Evolutionary conservation across 2,113 vertebrate genomes (phyloP).

Genomic region (Trogon surrucura): DNA sequence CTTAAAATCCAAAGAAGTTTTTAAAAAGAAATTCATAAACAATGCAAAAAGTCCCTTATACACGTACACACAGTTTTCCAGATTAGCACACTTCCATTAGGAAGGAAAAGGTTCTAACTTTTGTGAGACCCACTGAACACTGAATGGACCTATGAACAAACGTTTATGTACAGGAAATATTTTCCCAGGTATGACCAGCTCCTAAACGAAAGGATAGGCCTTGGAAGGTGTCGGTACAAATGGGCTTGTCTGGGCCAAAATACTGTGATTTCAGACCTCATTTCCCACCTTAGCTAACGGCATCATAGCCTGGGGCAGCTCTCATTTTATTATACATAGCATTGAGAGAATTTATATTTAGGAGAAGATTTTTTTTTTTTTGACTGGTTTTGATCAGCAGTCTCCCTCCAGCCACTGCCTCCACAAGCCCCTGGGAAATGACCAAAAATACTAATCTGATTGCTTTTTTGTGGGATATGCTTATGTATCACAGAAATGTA

Average conservation of each 20-base stretch:
- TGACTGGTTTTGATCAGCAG: background rate
- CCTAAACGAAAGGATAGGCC: background rate
- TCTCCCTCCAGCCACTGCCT: background rate
- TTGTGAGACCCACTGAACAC: background rate
- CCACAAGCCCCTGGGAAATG: background rate
- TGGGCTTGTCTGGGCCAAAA: background rate
- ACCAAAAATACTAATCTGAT: slow-evolving; percentile 12
- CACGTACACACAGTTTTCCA: background rate
- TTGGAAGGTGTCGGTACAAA: background rate
- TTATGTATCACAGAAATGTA: background rate
- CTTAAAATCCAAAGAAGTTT: background rate
- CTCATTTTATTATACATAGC: background rate
- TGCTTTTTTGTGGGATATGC: background rate
- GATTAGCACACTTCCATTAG: background rate
- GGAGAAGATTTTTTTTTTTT: background rate
- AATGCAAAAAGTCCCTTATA: background rate
- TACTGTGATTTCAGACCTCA: background rate
- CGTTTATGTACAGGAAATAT: background rate
- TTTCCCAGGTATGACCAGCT: background rate
- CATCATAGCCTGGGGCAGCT: background rate
- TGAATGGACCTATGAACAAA: background rate
- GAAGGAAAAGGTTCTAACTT: background rate
- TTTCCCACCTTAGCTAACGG: background rate
- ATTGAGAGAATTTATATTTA: background rate
- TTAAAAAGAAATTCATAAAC: background rate